A percentile compares a stretch with the other conserved stretches of the same genome.
These are phyloP conservation scores for Sebastes hopkinsi DNA, from an alignment of 2,797 vertebrate genomes.

Conservation along the genomic window DNA sequence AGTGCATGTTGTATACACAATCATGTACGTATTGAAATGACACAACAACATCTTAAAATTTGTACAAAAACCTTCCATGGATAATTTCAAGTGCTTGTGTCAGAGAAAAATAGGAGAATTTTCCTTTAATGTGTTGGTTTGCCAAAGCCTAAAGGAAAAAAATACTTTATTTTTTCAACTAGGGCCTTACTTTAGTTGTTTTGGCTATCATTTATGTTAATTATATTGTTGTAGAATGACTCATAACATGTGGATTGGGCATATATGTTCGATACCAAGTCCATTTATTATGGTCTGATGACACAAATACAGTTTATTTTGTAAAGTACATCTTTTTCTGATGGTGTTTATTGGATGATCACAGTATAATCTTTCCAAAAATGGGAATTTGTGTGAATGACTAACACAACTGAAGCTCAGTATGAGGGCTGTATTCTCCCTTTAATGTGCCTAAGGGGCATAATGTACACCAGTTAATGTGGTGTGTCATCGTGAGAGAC, in stretches of 20 bases:
- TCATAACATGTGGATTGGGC: background rate
- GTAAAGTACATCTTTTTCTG: background rate
- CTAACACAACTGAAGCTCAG: background rate
- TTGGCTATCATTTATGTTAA: background rate
- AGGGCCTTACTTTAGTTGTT: background rate
- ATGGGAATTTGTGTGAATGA: background rate
- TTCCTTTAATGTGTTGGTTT: no score
- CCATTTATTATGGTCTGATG: background rate
- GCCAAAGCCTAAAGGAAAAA: no score
- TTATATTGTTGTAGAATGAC: background rate
- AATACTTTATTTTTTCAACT: fast-evolving
- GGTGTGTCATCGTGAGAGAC: background rate
- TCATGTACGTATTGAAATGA: no score
- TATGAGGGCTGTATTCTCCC: background rate
- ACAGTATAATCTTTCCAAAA: background rate
- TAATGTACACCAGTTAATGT: background rate
- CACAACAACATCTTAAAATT: background rate
- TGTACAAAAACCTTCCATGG: no score
- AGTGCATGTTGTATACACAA: no score
- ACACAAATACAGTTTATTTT: background rate
- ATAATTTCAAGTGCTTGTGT: no score
- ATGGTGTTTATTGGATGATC: background rate
- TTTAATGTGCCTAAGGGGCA: background rate
- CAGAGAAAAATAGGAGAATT: no score
- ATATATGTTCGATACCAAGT: background rate